phyloP scores from a whole-genome alignment of 2,113 vertebrate genomes.

The Oncorhynchus kisutch region DNA sequence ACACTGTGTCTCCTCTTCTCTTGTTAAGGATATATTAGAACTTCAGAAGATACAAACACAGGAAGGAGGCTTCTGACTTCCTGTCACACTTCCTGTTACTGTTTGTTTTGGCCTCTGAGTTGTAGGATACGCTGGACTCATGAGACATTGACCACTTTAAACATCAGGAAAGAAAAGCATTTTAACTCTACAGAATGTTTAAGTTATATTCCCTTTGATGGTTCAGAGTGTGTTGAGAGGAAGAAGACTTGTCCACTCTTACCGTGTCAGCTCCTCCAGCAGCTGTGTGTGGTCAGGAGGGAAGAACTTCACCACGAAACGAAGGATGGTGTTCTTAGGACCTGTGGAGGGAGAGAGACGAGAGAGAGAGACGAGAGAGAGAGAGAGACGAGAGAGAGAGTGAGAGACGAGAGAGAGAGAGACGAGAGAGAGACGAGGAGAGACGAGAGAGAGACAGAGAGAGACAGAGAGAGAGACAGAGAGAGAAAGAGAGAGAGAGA shows the following conservation, averaged over 20 bases:
- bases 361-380: neutral
- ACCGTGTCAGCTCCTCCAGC: conserved; percentile 96
- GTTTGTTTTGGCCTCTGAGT: conserved; percentile 2
- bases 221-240: neutral
- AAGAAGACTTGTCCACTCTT: conserved; percentile 36
- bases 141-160: neutral
- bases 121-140: neutral
- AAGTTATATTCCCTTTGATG: neutral
- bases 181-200: neutral
- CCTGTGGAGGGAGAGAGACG: conserved; percentile 67
- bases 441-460: neutral
- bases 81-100: neutral
- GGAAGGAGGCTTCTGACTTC: neutral
- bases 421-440: neutral
- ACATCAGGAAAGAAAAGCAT: neutral
- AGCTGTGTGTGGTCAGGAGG: conserved; percentile 94
- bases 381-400: neutral
- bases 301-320: conserved; percentile 98
- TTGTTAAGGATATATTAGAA: neutral
- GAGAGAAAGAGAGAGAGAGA: neutral
- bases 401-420: neutral
- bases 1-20: neutral
- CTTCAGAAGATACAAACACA: neutral
- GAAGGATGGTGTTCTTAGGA: conserved; percentile 89
- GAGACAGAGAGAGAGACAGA: too few relatives aligned